Evolutionary conservation across 2,113 vertebrate genomes (phyloP), one percentile per base, ranked within the genome.

Genomic region (Tinamus guttatus): DNA sequence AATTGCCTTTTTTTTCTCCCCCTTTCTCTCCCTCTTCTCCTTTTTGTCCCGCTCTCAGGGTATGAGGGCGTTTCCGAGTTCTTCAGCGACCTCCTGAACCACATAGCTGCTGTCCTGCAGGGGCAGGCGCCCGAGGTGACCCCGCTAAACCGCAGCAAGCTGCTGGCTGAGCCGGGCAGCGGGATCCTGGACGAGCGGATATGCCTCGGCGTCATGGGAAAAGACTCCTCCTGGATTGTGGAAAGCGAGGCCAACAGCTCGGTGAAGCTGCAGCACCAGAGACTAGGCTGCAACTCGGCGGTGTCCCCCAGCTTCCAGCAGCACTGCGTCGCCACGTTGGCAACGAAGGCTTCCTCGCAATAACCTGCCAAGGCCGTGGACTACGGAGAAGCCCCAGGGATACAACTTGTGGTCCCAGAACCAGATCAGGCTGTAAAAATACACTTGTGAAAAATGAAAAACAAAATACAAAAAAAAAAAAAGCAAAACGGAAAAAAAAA

Each of bases 261-360:
- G 1, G 56, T 98, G 93, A 99, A 99, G 96, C 98, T 98, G 91
- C 98, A 98, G 10, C 98, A 99, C 92, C 99, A 99, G 98, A 99
- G 99, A 99, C 99, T 99, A 83, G 99, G 98, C 97, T 99, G 99
- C 98, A 99, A 99, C 83, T 97, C 99, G 0, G 95, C 98, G 36
- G 98, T 99, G 98, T 99, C 99, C 24, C 99, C 99, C 94, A 99
- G 99, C 98, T 99, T 99, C 98, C 99, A 99, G 98, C 99, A 99
- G 98, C 99, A 99, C 97, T 99, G 99, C 13, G 99, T 99, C 56
- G 98, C 99, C 90, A 99, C 99, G 0, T 97, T 99, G 98, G 98
- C 99, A 82, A 99, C 99, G 78, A 99, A 99, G 98, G 99, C 99
- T 77, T 99, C 99, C 60, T 99, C 99, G 80, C 99, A 99, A 98